Conservation (phyloP, 2,113 vertebrate genomes). For the Scartelaos histophorus region DNA sequence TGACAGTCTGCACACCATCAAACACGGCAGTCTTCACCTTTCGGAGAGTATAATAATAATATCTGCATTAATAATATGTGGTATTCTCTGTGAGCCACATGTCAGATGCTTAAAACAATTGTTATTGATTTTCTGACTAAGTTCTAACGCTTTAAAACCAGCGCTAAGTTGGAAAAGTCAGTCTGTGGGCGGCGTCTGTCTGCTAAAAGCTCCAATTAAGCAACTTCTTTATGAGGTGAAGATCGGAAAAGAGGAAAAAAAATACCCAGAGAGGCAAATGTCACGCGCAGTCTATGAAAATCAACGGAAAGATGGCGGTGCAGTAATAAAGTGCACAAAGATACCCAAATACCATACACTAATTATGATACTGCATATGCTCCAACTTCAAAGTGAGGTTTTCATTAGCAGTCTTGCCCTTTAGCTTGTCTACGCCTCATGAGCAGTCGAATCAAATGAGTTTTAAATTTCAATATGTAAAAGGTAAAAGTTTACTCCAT, state of each 20-base stretch:
- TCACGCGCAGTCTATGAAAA: constrained; percentile 40
- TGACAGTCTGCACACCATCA: constrained; percentile 2
- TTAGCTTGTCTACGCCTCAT: constrained; percentile 34
- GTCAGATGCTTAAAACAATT: constrained; percentile 1
- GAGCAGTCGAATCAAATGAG: no score
- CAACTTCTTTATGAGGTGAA: constrained; percentile 33
- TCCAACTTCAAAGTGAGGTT: constrained; percentile 51
- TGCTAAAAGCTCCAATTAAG: constrained; percentile 51
- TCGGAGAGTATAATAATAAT: neutral
- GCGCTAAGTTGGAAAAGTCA: constrained; percentile 12
- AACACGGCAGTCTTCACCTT: neutral
- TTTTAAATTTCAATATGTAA: no score
- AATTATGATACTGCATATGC: constrained; percentile 54
- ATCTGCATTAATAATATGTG: neutral
- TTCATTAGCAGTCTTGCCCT: constrained; percentile 48
- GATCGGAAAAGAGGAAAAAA: constrained; percentile 38
- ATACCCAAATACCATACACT: constrained; percentile 58
- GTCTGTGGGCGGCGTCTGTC: constrained; percentile 37
- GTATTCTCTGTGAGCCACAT: neutral
- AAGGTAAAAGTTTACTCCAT: constrained; percentile 28
- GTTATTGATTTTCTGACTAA: constrained; percentile 6
- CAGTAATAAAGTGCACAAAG: constrained; percentile 55
- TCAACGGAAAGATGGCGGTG: constrained; percentile 29
- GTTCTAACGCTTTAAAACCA: constrained; percentile 8
- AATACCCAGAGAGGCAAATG: constrained; percentile 53